Conservation (phyloP, 2,888 invertebrate genomes). For the Pteria penguin region DNA sequence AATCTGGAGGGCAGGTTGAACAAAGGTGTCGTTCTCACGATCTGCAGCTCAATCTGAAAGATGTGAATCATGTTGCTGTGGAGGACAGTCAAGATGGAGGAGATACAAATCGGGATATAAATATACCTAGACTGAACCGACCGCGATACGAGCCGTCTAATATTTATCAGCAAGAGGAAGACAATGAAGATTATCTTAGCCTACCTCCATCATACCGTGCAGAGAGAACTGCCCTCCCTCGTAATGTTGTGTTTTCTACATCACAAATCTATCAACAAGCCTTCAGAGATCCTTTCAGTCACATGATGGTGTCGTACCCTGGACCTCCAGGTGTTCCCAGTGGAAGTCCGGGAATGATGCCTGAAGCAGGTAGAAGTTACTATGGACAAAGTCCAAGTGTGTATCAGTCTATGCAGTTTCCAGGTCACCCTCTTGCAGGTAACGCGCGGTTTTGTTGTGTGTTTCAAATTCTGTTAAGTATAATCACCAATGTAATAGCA, state of each 20-base stretch:
- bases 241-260: conserved; percentile 69
- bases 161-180: conserved; percentile 50
- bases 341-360: background rate
- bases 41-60: background rate
- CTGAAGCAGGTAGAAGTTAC: background rate
- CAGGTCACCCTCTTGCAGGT: background rate
- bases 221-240: conserved; percentile 63
- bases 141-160: conserved; percentile 59
- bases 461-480: background rate
- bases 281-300: conserved; percentile 40
- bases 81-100: background rate
- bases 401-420: background rate
- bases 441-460: background rate
- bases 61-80: background rate
- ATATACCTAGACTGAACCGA: conserved; percentile 56
- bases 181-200: conserved; percentile 9
- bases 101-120: background rate
- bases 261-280: conserved; percentile 74
- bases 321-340: background rate
- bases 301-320: background rate
- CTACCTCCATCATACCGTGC: conserved; percentile 31
- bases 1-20: background rate
- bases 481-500: too few species aligned
- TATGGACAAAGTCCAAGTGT: background rate
- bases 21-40: background rate